A percentile compares a stretch with the other conserved stretches of the same genome.
Evolutionary conservation across 2,113 vertebrate genomes (phyloP).

Genomic region (Sceloporus undulatus): DNA sequence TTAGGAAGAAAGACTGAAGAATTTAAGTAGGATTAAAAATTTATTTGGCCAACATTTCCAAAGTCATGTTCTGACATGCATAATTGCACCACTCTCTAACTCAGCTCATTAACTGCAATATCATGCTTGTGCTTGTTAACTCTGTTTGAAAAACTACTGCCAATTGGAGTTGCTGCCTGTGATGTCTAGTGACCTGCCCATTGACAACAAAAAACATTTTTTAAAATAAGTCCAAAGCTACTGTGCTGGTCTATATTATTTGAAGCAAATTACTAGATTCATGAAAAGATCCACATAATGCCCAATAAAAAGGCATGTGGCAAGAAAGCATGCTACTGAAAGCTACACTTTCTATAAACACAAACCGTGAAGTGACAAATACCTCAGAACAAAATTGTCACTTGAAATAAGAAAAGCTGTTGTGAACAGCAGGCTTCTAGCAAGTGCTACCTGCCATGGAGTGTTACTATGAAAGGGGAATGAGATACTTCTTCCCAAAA

Average conservation of each 20-base stretch:
- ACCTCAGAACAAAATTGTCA: slow-evolving; percentile 39
- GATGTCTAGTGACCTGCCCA: not conserved
- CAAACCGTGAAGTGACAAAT: slow-evolving; percentile 39
- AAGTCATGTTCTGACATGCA: slow-evolving; percentile 43
- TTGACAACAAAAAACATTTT: not conserved
- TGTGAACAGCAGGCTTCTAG: slow-evolving; percentile 45
- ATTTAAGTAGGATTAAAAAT: slow-evolving; percentile 25
- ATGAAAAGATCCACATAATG: not conserved
- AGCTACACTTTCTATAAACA: slow-evolving; percentile 19
- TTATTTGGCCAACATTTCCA: not conserved
- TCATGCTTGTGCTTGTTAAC: not conserved
- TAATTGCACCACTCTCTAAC: slow-evolving; percentile 9
- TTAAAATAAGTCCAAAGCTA: not conserved
- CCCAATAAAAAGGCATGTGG: not conserved
- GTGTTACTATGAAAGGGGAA: not conserved
- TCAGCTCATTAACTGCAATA: not conserved
- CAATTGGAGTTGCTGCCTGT: not conserved
- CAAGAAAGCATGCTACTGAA: not conserved
- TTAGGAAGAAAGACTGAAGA: not conserved
- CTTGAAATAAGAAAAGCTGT: slow-evolving; percentile 52
- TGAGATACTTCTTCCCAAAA: not conserved
- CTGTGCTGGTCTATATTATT: not conserved
- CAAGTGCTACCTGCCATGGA: not conserved
- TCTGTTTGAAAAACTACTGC: not conserved
- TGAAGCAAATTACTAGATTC: not conserved